Base-by-base conservation (phyloP, 2,113 vertebrate genomes). In the Nymphicus hollandicus region DNA sequence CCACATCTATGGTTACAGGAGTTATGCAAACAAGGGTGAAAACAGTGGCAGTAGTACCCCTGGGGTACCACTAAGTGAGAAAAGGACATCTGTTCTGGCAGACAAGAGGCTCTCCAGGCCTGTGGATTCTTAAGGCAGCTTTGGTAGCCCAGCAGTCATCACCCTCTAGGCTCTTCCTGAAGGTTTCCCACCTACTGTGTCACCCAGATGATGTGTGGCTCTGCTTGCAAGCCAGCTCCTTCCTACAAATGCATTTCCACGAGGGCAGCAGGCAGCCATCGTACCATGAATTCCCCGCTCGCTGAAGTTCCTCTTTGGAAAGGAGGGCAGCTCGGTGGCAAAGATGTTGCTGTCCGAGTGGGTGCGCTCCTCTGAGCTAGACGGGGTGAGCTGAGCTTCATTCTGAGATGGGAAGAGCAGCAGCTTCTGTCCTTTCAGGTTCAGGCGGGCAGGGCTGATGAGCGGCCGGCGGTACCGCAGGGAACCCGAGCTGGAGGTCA, bases 401-500 rank as follows among this genome's bases (percentile, higher is more conserved):
- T 88, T 70, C 41, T 97, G 96, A 0, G 97, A 35, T 0, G 98
- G 97, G 92, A 99, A 99, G 23, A 99, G 98, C 83, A 98, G 97
- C 29, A 99, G 98, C 79, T 98, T 99, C 93, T 98, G 99, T 0
- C 99, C 98, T 43, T 98, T 94, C 56, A 99, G 98, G 97, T 99
- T 99, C 88, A 99, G 98, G 33, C 99, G 98, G 2, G 99, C 99
- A 0, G 99, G 99, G 96, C 99, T 99, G 98, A 99, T 99, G 93
- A 99, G 98, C 0, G 99, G 99, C 4, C 99, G 98, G 11, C 99
- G 98, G 31, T 98, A 98, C 17, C 98, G 97, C 96, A 98, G 97
- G 2, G 99, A 99, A 17, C 99, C 96, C 0, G 98, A 98, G 89
- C 99, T 99, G 93, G 99, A 99, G 2, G 98, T 97, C 37, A 98